Evolutionary conservation across 2,113 vertebrate genomes (phyloP).

Genomic region (Deroptyus accipitrinus): DNA sequence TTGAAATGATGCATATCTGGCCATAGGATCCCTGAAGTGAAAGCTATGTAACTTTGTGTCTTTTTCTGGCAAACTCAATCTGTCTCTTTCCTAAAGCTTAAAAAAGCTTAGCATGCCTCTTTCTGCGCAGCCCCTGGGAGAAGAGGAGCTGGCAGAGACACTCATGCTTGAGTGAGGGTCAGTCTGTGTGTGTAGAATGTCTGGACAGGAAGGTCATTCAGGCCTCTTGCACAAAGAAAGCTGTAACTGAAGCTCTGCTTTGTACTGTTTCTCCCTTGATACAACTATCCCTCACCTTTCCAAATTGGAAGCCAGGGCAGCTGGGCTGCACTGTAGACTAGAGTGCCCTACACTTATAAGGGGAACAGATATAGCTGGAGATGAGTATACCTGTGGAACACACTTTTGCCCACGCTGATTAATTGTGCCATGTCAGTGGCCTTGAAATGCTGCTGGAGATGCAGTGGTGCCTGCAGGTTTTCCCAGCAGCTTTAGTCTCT

Average conservation of each 20-base stretch:
- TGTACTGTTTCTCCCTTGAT: not conserved
- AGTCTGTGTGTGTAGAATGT: not conserved
- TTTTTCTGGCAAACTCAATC: not conserved
- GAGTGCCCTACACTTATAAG: not conserved
- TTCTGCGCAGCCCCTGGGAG: not conserved
- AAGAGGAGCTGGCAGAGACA: not conserved
- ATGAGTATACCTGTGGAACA: not conserved
- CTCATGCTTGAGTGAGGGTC: fast-evolving
- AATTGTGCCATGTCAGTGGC: not conserved
- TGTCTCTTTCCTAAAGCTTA: not conserved
- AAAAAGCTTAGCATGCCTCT: not conserved
- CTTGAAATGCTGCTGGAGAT: not conserved
- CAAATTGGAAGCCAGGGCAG: not conserved
- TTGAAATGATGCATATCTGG: not conserved
- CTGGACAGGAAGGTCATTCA: not conserved
- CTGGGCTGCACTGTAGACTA: not conserved
- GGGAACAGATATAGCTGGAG: not conserved
- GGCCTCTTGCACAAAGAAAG: not conserved
- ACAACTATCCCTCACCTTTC: not conserved
- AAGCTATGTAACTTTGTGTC: not conserved
- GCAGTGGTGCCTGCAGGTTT: slow-evolving; percentile 36
- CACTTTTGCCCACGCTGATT: not conserved
- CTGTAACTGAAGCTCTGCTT: not conserved
- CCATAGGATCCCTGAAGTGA: not conserved
- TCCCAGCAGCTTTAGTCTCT: not conserved